phyloP scores from a whole-genome alignment of 2,797 vertebrate species.

The Darevskia mixta region DNA sequence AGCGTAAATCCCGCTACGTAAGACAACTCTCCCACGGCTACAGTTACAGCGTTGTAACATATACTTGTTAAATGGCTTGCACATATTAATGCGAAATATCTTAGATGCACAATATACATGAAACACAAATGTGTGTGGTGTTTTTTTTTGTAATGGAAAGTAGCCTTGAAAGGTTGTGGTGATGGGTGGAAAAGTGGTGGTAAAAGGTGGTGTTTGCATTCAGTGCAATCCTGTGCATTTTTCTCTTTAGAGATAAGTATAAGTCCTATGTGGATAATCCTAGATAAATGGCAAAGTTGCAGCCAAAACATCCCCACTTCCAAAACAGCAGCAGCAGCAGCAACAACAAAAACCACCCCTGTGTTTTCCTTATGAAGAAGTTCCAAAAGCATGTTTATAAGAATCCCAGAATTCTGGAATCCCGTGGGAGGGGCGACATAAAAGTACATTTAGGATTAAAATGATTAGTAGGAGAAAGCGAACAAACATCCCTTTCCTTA shows the following conservation, averaged over 20 bases:
- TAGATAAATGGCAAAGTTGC: background rate
- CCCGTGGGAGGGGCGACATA: background rate
- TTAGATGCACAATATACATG: background rate
- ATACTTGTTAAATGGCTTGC: background rate
- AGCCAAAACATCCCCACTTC: background rate
- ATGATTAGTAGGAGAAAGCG: background rate
- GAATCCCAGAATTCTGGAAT: background rate
- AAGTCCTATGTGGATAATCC: background rate
- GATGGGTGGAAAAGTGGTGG: background rate
- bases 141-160: background rate
- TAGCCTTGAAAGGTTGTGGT: background rate
- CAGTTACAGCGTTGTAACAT: constrained; percentile 47
- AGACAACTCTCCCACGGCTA: constrained; percentile 60
- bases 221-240: background rate
- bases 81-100: constrained; percentile 26
- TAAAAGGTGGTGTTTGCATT: background rate
- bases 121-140: background rate
- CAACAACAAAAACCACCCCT: too few species aligned
- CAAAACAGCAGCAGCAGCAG: too few species aligned
- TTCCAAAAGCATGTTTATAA: background rate
- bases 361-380: too few species aligned
- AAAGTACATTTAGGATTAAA: background rate
- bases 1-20: constrained; percentile 26
- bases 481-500: background rate
- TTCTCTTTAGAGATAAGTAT: background rate